These are phyloP conservation scores for Hypanus sabinus DNA, from an alignment of 2,113 vertebrate genomes.

Conservation along the genomic window DNA sequence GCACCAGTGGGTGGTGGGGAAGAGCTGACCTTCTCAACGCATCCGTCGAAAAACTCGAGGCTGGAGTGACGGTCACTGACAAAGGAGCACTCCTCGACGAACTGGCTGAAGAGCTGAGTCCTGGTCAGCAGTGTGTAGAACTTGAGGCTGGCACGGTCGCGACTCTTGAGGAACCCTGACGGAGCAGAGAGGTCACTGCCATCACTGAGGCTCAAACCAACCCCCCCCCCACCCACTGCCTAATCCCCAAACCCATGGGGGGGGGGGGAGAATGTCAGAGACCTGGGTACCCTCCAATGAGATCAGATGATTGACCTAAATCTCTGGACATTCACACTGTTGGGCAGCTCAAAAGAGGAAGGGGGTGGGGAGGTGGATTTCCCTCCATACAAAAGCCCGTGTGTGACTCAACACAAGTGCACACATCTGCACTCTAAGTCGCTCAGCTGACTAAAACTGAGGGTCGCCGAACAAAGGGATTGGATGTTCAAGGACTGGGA, in stretches of 20 bases:
- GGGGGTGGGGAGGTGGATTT: neutral
- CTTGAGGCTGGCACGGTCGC: constrained; percentile 78
- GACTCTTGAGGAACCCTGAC: constrained; percentile 79
- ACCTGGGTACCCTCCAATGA: no score
- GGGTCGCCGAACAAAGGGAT: no score
- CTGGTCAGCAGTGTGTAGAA: constrained; percentile 73
- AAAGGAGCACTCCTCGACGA: constrained; percentile 89
- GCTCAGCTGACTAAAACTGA: no score
- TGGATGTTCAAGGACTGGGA: no score
- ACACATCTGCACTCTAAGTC: no score
- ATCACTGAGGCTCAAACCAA: neutral
- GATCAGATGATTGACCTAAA: no score
- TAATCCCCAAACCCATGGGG: neutral
- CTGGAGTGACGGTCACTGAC: constrained; percentile 78
- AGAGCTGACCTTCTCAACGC: constrained; percentile 71
- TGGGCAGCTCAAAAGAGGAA: neutral
- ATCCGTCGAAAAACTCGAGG: constrained; percentile 87
- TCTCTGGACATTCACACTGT: neutral
- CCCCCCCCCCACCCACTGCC: neutral
- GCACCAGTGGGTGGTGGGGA: no score
- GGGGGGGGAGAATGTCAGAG: no score
- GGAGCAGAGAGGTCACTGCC: neutral
- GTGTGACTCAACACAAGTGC: neutral
- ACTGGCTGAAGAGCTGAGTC: constrained; percentile 92
- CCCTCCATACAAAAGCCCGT: neutral